These are phyloP conservation scores for Calliopum simillimum DNA, from an alignment of 2,888 invertebrate genomes.

Conservation along the genomic window DNA sequence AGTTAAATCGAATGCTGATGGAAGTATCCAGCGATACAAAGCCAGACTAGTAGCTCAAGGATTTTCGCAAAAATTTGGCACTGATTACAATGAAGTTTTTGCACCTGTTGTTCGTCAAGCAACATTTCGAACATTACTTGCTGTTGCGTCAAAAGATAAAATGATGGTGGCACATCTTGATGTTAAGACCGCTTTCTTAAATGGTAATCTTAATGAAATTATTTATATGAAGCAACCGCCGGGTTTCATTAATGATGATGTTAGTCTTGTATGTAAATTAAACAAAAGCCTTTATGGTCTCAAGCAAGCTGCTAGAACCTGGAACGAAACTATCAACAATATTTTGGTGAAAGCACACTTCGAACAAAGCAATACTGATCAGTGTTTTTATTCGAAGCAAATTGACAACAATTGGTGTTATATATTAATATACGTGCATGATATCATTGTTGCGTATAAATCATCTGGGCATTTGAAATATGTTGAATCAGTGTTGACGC, in stretches of 20 bases:
- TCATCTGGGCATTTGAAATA: not conserved
- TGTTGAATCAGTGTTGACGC: not conserved
- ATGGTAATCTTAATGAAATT: constrained; percentile 20
- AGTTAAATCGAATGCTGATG: constrained; percentile 6
- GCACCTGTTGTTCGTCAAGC: constrained; percentile 30
- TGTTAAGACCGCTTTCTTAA: constrained; percentile 27
- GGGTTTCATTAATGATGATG: constrained; percentile 9
- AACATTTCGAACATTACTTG: constrained; percentile 26
- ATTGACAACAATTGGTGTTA: constrained; percentile 10
- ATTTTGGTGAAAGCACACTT: not conserved
- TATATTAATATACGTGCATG: constrained; percentile 26
- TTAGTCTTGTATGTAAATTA: constrained; percentile 29
- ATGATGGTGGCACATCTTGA: constrained; percentile 30
- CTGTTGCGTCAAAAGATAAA: constrained; percentile 25
- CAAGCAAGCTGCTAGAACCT: constrained; percentile 38
- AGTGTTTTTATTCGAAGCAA: constrained; percentile 32
- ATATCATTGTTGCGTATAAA: not conserved
- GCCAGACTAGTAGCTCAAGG: constrained; percentile 26
- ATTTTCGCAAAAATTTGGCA: constrained; percentile 6
- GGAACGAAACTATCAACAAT: constrained; percentile 33
- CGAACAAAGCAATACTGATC: constrained; percentile 14
- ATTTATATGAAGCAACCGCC: constrained; percentile 30
- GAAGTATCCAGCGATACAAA: not conserved
- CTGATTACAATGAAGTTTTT: constrained; percentile 23
- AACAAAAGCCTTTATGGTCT: constrained; percentile 39